These are phyloP conservation scores for Ladona fulva DNA, from an alignment of 1,140 invertebrate species.

Conservation along the genomic window DNA sequence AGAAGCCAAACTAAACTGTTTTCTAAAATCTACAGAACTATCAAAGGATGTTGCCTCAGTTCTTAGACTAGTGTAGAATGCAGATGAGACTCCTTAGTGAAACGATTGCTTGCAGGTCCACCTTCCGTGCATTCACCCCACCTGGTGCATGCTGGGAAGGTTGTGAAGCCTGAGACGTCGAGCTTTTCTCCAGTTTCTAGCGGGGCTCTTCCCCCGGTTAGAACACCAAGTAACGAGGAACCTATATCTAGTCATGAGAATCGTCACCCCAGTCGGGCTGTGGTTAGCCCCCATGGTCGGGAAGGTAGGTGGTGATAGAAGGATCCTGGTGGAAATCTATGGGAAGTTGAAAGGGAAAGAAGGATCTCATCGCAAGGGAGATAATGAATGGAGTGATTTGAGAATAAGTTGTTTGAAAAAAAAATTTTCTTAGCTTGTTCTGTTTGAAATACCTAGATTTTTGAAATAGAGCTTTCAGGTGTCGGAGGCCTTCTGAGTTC, in stretches of 20 bases:
- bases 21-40: conserved; percentile 15
- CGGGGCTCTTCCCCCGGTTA: conserved; percentile 24
- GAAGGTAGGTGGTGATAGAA: conserved; percentile 22
- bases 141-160: conserved; percentile 31
- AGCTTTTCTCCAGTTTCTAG: conserved; percentile 23
- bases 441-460: conserved; percentile 3
- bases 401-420: not conserved
- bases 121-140: conserved; percentile 34
- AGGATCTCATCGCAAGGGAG: not conserved
- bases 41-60: conserved; percentile 13
- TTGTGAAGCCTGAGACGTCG: conserved; percentile 30
- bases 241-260: conserved; percentile 28
- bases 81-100: conserved; percentile 19
- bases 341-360: conserved; percentile 11
- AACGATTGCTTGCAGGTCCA: conserved; percentile 27
- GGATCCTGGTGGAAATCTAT: conserved; percentile 10
- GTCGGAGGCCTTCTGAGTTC: conserved; percentile 10
- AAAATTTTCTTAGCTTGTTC: not conserved
- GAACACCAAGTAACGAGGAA: conserved; percentile 27
- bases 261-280: conserved; percentile 24
- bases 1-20: conserved; percentile 14
- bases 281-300: conserved; percentile 25
- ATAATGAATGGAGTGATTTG: conserved; percentile 5
- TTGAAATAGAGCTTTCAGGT: conserved; percentile 13
- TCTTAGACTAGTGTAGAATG: conserved; percentile 12